These are phyloP conservation scores for Deilephila elpenor DNA, from an alignment of 2,888 invertebrate species.

Conservation along the genomic window DNA sequence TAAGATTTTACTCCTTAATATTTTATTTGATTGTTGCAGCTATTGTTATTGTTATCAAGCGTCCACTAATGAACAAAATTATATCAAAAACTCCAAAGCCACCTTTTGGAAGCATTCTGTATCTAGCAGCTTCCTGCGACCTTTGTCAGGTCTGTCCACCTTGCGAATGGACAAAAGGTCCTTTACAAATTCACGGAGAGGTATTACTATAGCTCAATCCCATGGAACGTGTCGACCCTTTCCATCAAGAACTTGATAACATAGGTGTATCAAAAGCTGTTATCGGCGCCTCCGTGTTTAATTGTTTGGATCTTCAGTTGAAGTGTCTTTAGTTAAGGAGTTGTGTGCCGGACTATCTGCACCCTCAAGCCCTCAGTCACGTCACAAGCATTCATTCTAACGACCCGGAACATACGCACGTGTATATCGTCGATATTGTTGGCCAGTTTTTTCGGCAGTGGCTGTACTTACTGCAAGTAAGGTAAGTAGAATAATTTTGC, in stretches of 20 bases:
- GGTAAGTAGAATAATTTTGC: too few species aligned
- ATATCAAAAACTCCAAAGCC: too few species aligned
- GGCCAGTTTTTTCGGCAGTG: too few species aligned
- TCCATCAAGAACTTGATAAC: slow-evolving; percentile 4
- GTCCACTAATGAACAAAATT: too few species aligned
- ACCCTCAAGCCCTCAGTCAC: slow-evolving; percentile 28
- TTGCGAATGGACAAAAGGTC: too few species aligned
- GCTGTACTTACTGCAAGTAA: too few species aligned
- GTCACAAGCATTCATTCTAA: slow-evolving; percentile 31
- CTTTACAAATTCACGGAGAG: too few species aligned
- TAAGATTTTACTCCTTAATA: too few species aligned
- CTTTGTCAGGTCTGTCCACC: not conserved
- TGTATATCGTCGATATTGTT: slow-evolving; percentile 10
- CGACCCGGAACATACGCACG: slow-evolving; percentile 17
- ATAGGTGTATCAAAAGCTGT: not conserved
- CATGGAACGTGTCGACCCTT: not conserved
- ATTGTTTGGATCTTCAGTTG: slow-evolving; percentile 21
- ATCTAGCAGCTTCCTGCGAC: too few species aligned
- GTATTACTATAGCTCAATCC: not conserved
- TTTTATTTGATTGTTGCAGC: too few species aligned
- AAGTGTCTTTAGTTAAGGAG: slow-evolving; percentile 6
- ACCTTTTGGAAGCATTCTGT: too few species aligned
- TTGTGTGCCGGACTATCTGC: slow-evolving; percentile 22
- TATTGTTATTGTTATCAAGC: too few species aligned
- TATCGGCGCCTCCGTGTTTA: not conserved